Percentiles rank a stretch among this genome's conserved stretches.
phyloP scores from a whole-genome alignment of 2,888 invertebrate genomes.

The Nemurella pictetii region DNA sequence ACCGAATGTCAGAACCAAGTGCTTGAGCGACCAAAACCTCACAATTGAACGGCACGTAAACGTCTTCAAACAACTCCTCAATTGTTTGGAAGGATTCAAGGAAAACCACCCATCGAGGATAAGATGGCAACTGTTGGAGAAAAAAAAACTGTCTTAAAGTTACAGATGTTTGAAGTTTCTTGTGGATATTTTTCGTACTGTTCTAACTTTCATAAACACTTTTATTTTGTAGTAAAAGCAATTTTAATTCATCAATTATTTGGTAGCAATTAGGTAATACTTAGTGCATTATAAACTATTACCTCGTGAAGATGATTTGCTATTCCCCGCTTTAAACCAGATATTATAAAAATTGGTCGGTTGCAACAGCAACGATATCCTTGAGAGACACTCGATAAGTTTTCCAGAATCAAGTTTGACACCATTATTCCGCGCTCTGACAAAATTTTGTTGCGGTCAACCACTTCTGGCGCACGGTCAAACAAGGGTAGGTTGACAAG shows the following conservation, averaged over 20 bases:
- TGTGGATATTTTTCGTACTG: neutral
- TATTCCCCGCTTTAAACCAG: neutral
- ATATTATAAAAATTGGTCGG: neutral
- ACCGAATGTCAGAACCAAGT: neutral
- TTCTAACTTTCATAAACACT: neutral
- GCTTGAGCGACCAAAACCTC: constrained; percentile 25
- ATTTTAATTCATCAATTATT: no score
- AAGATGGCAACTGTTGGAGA: no score
- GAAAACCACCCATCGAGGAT: constrained; percentile 28
- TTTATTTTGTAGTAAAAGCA: no score
- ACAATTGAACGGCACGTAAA: constrained; percentile 34
- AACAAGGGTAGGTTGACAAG: no score
- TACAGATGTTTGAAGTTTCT: no score
- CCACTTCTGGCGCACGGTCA: no score
- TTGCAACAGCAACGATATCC: no score
- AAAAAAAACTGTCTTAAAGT: no score
- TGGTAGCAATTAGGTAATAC: neutral
- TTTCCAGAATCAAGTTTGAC: no score
- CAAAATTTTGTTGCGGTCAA: no score
- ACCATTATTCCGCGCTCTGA: no score
- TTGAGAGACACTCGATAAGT: no score
- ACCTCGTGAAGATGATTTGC: neutral
- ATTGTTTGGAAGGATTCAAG: neutral
- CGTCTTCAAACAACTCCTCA: constrained; percentile 10
- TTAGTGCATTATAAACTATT: neutral